Percentiles rank a stretch among this genome's conserved stretches.
phyloP scores from a whole-genome alignment of 2,113 vertebrate genomes.

The Serinus canaria region DNA sequence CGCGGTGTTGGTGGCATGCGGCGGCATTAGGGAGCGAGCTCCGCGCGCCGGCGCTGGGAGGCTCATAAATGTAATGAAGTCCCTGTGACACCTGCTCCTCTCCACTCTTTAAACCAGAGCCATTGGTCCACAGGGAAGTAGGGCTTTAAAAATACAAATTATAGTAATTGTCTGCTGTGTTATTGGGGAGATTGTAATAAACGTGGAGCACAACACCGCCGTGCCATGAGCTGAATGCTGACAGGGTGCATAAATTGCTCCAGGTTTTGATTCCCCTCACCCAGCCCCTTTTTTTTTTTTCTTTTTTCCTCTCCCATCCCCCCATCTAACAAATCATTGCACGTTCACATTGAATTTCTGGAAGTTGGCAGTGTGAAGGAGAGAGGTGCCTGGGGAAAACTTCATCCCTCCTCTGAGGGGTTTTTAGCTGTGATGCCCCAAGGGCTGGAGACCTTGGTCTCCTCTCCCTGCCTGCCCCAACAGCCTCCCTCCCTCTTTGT shows the following conservation, averaged over 20 bases:
- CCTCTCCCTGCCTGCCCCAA: not conserved
- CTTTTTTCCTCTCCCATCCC: not conserved
- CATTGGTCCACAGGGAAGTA: conserved; percentile 59
- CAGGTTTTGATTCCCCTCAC: not conserved
- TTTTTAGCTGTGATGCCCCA: not conserved
- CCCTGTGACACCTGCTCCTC: conserved; percentile 89
- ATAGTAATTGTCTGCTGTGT: conserved; percentile 73
- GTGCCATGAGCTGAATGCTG: not conserved
- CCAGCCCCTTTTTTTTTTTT: not conserved
- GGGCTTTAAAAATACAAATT: conserved; percentile 70
- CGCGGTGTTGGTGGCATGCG: conserved; percentile 66
- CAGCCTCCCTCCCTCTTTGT: not conserved
- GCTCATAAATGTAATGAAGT: conserved; percentile 75
- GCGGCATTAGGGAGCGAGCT: conserved; percentile 52
- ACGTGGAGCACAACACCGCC: not conserved
- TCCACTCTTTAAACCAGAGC: conserved; percentile 75
- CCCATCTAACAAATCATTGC: not conserved
- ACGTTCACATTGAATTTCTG: not conserved
- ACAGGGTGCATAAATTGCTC: conserved; percentile 45
- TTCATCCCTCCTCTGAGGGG: not conserved
- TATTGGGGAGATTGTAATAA: conserved; percentile 70
- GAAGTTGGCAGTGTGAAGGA: not conserved
- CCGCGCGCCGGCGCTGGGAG: conserved; percentile 43
- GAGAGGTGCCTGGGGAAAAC: not conserved
- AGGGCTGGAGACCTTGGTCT: rapidly evolving